These are phyloP conservation scores for Limnephilus auricula DNA, from an alignment of 2,888 invertebrate species.

Conservation along the genomic window DNA sequence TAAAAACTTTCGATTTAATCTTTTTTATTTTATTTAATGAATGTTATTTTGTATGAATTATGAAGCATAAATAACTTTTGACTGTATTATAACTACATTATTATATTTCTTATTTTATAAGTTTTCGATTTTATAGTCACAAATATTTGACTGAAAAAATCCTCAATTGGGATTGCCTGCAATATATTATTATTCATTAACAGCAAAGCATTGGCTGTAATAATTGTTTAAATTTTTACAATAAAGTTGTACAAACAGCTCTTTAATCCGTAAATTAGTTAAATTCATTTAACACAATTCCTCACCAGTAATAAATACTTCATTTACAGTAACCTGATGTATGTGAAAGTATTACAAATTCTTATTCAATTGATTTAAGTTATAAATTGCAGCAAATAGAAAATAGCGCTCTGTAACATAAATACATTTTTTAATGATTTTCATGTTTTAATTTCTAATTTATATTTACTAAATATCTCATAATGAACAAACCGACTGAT, in stretches of 20 bases:
- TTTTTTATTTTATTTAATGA: background rate
- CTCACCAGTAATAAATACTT: background rate
- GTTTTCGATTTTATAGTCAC: constrained; percentile 37
- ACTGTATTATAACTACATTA: constrained; percentile 34
- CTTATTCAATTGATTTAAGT: background rate
- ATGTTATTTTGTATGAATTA: background rate
- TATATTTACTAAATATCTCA: background rate
- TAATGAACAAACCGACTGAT: background rate
- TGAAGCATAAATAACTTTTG: background rate
- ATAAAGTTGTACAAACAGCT: background rate
- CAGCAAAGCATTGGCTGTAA: background rate
- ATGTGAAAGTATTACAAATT: background rate
- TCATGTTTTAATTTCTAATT: background rate
- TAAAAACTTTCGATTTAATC: background rate
- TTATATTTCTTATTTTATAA: constrained; percentile 40
- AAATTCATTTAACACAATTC: background rate
- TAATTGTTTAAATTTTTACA: background rate
- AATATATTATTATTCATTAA: background rate
- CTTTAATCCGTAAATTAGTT: background rate
- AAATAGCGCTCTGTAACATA: background rate
- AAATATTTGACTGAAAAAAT: constrained; percentile 43
- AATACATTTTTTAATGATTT: background rate
- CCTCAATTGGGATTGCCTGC: background rate
- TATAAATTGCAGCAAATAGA: background rate
- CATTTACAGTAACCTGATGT: background rate